Percentiles rank a stretch among this genome's conserved stretches.
phyloP scores from a whole-genome alignment of 23 tunicate genomes.

The Trididemnum clinides region DNA sequence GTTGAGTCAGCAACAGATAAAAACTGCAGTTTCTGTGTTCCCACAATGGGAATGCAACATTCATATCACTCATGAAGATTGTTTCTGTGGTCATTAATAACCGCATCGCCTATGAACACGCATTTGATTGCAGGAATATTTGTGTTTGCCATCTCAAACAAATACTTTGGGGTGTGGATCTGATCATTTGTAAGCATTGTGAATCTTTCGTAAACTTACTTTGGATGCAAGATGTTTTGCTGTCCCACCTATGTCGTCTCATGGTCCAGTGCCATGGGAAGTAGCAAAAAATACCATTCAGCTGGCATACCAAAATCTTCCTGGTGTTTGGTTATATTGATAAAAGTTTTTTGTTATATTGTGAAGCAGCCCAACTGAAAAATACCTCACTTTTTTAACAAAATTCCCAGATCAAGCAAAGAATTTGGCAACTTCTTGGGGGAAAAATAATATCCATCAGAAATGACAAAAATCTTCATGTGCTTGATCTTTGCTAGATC shows the following conservation, averaged over 20 bases:
- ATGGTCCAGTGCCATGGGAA: background rate
- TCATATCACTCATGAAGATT: background rate
- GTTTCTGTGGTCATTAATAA: background rate
- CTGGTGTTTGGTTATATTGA: background rate
- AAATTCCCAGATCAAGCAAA: background rate
- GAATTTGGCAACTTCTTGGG: background rate
- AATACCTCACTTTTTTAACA: background rate
- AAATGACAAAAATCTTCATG: background rate
- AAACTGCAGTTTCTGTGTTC: background rate
- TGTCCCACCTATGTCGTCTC: background rate
- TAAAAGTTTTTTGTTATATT: background rate
- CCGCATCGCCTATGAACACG: background rate
- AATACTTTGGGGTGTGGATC: background rate
- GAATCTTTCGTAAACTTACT: background rate
- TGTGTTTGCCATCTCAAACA: background rate
- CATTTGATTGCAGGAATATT: background rate
- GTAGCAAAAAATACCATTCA: constrained; percentile 10
- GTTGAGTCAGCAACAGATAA: background rate
- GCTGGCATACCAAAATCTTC: background rate
- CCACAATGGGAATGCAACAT: background rate
- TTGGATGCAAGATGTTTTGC: background rate
- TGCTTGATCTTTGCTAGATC: background rate
- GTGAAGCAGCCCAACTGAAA: background rate
- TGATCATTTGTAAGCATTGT: too few relatives aligned
- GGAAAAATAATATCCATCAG: background rate